Percentiles rank a stretch among this genome's conserved stretches.
phyloP scores from a whole-genome alignment of 2,797 vertebrate species.

The Lutjanus argentimaculatus region DNA sequence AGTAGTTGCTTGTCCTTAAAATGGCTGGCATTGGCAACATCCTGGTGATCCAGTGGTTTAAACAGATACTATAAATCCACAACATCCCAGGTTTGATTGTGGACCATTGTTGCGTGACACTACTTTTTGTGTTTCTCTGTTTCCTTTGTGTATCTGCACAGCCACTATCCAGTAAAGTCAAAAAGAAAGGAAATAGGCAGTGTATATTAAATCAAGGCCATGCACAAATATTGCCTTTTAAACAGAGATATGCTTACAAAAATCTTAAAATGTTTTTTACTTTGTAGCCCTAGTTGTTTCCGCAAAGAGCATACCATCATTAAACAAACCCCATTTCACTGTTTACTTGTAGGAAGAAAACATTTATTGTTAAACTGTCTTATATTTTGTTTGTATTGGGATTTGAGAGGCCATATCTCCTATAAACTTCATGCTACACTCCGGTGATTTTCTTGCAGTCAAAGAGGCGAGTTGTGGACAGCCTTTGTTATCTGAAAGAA shows the following conservation, averaged over 20 bases:
- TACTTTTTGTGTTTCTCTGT: background rate
- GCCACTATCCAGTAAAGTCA: background rate
- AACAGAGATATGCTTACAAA: background rate
- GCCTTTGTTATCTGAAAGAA: slow-evolving; percentile 19
- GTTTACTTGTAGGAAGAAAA: slow-evolving; percentile 13
- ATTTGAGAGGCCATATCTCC: slow-evolving; percentile 8
- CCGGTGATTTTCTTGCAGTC: slow-evolving; percentile 14
- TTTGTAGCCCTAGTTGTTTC: background rate
- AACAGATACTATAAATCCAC: background rate
- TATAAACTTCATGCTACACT: slow-evolving; percentile 9
- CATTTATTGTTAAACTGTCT: slow-evolving; percentile 4
- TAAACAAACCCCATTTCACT: background rate
- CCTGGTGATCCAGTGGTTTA: background rate
- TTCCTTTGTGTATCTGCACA: background rate
- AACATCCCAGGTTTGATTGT: background rate
- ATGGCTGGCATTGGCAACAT: background rate
- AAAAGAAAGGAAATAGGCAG: background rate
- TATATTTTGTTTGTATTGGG: slow-evolving; percentile 3
- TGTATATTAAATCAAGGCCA: background rate
- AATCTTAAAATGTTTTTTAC: background rate
- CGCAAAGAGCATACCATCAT: background rate
- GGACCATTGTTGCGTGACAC: background rate
- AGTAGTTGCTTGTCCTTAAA: slow-evolving; percentile 19
- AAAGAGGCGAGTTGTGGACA: slow-evolving; percentile 9
- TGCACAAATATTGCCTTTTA: background rate